A percentile compares a stretch with the other conserved stretches of the same genome.
These are phyloP conservation scores for Menidia beryllina DNA, from an alignment of 2,113 vertebrate species.

Conservation along the genomic window DNA sequence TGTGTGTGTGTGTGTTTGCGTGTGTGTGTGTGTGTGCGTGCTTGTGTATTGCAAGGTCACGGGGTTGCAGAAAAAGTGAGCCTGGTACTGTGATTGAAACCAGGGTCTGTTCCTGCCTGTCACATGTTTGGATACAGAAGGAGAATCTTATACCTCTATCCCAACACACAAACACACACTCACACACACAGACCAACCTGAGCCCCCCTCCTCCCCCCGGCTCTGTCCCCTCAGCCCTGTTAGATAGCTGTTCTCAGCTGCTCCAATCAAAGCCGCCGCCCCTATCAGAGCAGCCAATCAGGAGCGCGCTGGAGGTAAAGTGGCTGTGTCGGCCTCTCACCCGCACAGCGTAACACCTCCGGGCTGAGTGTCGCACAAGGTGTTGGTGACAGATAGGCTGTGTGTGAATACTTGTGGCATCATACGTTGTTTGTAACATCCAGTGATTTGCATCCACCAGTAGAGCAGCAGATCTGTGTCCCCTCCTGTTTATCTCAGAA, in stretches of 20 bases:
- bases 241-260: slow-evolving; percentile 62
- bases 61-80: slow-evolving; percentile 63
- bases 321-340: slow-evolving; percentile 72
- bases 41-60: slow-evolving; percentile 48
- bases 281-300: slow-evolving; percentile 81
- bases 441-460: not conserved
- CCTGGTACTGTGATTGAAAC: slow-evolving; percentile 86
- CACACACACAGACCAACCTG: slow-evolving; percentile 19
- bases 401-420: slow-evolving; percentile 34
- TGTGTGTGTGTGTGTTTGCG: slow-evolving; percentile 40
- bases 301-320: slow-evolving; percentile 71
- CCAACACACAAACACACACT: slow-evolving; percentile 16
- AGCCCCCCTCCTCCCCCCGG: slow-evolving; percentile 16
- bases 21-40: slow-evolving; percentile 28
- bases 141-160: slow-evolving; percentile 70
- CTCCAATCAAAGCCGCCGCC: slow-evolving; percentile 51
- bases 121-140: slow-evolving; percentile 78
- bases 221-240: slow-evolving; percentile 45
- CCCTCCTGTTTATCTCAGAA: not conserved
- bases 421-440: not conserved
- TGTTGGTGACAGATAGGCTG: slow-evolving; percentile 59
- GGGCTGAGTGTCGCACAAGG: slow-evolving; percentile 66
- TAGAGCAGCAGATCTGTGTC: not conserved
- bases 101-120: slow-evolving; percentile 81
- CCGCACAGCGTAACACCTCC: slow-evolving; percentile 72